Percentiles rank a stretch among this genome's conserved stretches.
Evolutionary conservation across 2,113 vertebrate genomes (phyloP).

Genomic region (Caloenas nicobarica): DNA sequence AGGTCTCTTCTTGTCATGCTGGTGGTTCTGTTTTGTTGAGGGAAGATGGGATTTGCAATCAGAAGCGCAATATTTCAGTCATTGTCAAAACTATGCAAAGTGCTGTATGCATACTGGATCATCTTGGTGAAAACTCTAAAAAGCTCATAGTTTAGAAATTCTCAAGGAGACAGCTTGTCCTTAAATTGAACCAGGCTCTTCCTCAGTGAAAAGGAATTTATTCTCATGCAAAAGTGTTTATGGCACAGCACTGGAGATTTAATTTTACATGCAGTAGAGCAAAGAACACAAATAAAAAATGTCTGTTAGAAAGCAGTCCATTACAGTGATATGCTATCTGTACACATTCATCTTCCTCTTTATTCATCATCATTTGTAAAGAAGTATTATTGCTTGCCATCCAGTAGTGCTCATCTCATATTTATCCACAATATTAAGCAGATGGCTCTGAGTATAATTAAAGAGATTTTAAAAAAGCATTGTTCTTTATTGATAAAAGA

Average conservation of each 20-base stretch:
- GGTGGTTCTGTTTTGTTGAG: neutral
- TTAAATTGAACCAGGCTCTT: neutral
- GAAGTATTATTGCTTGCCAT: constrained; percentile 63
- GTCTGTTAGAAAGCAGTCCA: constrained; percentile 46
- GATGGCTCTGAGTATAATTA: constrained; percentile 73
- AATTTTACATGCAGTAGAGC: constrained; percentile 64
- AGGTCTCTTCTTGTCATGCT: neutral
- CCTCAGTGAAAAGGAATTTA: neutral
- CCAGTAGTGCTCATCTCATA: constrained; percentile 37
- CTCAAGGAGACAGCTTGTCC: neutral
- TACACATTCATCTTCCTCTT: constrained; percentile 68
- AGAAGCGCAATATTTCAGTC: neutral
- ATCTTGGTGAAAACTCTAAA: neutral
- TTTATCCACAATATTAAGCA: constrained; percentile 57
- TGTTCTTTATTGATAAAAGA: constrained; percentile 51
- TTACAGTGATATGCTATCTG: constrained; percentile 57
- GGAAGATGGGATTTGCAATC: neutral
- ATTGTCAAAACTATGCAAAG: neutral
- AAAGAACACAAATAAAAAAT: constrained; percentile 61
- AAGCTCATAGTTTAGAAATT: neutral
- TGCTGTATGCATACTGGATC: neutral
- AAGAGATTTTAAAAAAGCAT: constrained; percentile 26
- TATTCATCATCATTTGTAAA: constrained; percentile 70
- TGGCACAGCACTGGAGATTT: constrained; percentile 34
- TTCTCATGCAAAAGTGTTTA: constrained; percentile 4